phyloP scores from a whole-genome alignment of 2,113 vertebrate genomes.

The Peucedramus taeniatus region DNA sequence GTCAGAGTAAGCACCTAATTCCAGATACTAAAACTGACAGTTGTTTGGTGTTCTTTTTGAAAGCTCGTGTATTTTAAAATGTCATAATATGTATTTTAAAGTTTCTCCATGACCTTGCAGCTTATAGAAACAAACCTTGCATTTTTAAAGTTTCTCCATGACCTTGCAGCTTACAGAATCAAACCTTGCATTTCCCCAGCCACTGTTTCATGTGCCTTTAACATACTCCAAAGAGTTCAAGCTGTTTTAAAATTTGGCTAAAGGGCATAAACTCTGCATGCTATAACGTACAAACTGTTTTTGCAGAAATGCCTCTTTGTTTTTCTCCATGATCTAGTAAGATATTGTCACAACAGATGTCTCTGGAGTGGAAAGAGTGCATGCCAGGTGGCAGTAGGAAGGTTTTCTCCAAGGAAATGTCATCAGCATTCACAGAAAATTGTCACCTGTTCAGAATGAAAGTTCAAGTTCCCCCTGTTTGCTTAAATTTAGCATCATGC shows the following conservation, averaged over 20 bases:
- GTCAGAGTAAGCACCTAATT: not conserved
- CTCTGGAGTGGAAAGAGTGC: not conserved
- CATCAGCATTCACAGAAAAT: constrained; percentile 20
- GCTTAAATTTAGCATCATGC: not conserved
- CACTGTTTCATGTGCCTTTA: not conserved
- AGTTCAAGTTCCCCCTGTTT: not conserved
- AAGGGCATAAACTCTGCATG: not conserved
- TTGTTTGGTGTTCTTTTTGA: not conserved
- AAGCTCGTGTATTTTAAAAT: not conserved
- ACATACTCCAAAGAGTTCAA: not conserved
- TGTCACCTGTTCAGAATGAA: constrained; percentile 32
- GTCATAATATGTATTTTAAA: not conserved
- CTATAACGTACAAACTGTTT: not conserved
- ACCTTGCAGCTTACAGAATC: not conserved
- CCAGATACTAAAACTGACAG: not conserved
- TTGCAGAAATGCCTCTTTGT: not conserved
- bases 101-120: not conserved
- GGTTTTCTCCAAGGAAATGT: constrained; percentile 1
- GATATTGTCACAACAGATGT: not conserved
- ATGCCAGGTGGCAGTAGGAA: not conserved
- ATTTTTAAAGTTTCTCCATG: not conserved
- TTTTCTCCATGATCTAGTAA: not conserved
- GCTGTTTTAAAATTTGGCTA: not conserved
- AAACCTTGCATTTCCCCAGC: not conserved
- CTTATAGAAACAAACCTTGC: not conserved